A percentile compares a stretch with the other conserved stretches of the same genome.
These are phyloP conservation scores for Drosophila santomea DNA, from an alignment of 1,140 invertebrate genomes.

Conservation along the genomic window DNA sequence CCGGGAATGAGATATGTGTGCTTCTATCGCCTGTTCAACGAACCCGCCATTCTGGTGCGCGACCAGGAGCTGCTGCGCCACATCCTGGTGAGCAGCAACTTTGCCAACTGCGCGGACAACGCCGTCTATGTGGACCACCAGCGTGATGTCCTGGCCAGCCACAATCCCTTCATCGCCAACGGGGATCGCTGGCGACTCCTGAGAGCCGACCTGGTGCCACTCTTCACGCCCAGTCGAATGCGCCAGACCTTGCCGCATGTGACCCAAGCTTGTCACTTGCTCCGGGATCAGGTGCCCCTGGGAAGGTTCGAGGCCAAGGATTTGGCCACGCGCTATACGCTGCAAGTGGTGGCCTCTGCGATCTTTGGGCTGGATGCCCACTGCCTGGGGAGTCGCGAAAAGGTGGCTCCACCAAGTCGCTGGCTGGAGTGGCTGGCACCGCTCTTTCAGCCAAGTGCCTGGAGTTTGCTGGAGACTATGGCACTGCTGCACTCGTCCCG, in stretches of 20 bases:
- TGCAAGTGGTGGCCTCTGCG: conserved; percentile 64
- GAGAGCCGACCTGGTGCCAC: conserved; percentile 52
- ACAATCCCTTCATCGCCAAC: conserved; percentile 63
- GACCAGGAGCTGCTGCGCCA: conserved; percentile 47
- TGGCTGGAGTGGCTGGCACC: conserved; percentile 46
- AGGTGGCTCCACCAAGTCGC: background rate
- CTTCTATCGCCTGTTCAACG: conserved; percentile 69
- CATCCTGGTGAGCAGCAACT: conserved; percentile 33
- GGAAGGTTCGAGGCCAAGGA: conserved; percentile 48
- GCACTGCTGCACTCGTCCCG: conserved; percentile 55
- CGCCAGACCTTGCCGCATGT: conserved; percentile 51
- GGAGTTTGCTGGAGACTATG: conserved; percentile 61
- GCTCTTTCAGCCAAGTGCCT: conserved; percentile 50
- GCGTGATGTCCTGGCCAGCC: conserved; percentile 43
- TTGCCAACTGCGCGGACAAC: conserved; percentile 58
- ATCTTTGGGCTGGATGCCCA: conserved; percentile 60
- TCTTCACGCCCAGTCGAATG: conserved; percentile 60
- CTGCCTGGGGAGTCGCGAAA: conserved; percentile 8
- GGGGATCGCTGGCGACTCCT: conserved; percentile 49
- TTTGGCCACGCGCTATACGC: conserved; percentile 50
- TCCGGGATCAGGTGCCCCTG: background rate
- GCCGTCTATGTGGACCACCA: conserved; percentile 32
- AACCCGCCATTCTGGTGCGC: conserved; percentile 57
- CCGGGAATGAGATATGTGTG: conserved; percentile 46
- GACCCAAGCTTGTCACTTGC: conserved; percentile 24